Conservation (phyloP, 2,888 invertebrate genomes). For the Hypomecis punctinalis region DNA sequence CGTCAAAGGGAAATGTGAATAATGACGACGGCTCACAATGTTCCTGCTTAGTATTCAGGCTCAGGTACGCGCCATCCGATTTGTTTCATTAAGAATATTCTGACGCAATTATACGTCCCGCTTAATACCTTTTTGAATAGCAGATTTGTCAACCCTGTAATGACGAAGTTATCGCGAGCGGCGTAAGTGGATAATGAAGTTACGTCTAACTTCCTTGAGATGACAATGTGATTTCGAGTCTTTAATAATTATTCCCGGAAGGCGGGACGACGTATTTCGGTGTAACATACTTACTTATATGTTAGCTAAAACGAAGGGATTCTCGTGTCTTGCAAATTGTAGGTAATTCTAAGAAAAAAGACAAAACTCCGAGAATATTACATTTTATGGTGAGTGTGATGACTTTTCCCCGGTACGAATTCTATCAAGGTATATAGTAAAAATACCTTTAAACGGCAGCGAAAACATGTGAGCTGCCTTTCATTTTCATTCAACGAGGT, state of each 20-base stretch:
- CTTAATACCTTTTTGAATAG: slow-evolving; percentile 31
- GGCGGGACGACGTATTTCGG: slow-evolving; percentile 13
- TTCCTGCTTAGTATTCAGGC: slow-evolving; percentile 45
- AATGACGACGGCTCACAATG: slow-evolving; percentile 61
- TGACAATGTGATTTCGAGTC: slow-evolving; percentile 34
- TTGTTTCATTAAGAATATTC: slow-evolving; percentile 44
- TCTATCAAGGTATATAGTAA: slow-evolving; percentile 31
- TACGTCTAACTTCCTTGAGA: slow-evolving; percentile 31
- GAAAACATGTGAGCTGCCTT: slow-evolving; percentile 26
- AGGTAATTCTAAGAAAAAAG: slow-evolving; percentile 25
- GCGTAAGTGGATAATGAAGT: slow-evolving; percentile 33
- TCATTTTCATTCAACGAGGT: slow-evolving; percentile 38
- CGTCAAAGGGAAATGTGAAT: slow-evolving; percentile 71
- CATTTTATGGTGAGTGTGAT: slow-evolving; percentile 33
- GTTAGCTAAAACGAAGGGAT: slow-evolving; percentile 15
- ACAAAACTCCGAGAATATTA: slow-evolving; percentile 24
- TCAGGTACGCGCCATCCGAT: slow-evolving; percentile 48
- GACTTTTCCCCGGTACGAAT: slow-evolving; percentile 26
- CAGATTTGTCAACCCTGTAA: slow-evolving; percentile 34
- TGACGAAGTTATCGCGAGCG: slow-evolving; percentile 31
- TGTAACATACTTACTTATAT: slow-evolving; percentile 3
- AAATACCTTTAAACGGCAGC: slow-evolving; percentile 33
- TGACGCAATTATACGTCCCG: slow-evolving; percentile 30
- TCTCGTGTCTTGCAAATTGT: slow-evolving; percentile 20
- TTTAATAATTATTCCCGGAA: slow-evolving; percentile 30